Percentiles rank a stretch among this genome's conserved stretches.
Evolutionary conservation across 1,140 invertebrate species (phyloP).

Genomic region (Ylistrum balloti): DNA sequence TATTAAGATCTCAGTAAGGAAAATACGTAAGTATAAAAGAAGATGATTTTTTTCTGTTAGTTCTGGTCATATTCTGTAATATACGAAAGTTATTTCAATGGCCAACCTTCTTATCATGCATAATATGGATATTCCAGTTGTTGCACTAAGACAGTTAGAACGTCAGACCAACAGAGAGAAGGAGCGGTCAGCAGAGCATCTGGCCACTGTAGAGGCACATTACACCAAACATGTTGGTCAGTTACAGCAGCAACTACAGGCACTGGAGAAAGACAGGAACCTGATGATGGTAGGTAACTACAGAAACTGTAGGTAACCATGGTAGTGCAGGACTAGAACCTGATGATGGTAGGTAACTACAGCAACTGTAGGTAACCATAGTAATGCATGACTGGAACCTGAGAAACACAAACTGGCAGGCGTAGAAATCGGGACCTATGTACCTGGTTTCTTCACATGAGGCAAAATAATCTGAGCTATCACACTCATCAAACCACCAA

Average conservation of each 20-base stretch:
- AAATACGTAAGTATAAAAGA: too few species aligned
- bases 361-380: slow-evolving; percentile 12
- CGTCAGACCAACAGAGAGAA: slow-evolving; percentile 71
- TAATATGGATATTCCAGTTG: slow-evolving; percentile 65
- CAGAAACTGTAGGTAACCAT: not conserved
- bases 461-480: too few species aligned
- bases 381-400: slow-evolving; percentile 56
- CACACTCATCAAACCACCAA: too few species aligned
- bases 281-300: slow-evolving; percentile 74
- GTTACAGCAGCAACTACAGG: slow-evolving; percentile 67
- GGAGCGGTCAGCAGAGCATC: slow-evolving; percentile 70
- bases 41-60: too few species aligned
- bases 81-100: not conserved
- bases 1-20: too few species aligned
- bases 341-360: slow-evolving; percentile 74
- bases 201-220: slow-evolving; percentile 69
- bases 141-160: slow-evolving; percentile 73
- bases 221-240: slow-evolving; percentile 67
- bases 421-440: too few species aligned
- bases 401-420: too few species aligned
- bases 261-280: slow-evolving; percentile 75
- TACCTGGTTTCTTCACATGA: too few species aligned
- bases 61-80: too few species aligned
- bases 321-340: slow-evolving; percentile 58
- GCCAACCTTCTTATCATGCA: not conserved